A percentile compares a stretch with the other conserved stretches of the same genome.
phyloP scores from a whole-genome alignment of 2,888 invertebrate genomes.

The Mystacides longicornis region DNA sequence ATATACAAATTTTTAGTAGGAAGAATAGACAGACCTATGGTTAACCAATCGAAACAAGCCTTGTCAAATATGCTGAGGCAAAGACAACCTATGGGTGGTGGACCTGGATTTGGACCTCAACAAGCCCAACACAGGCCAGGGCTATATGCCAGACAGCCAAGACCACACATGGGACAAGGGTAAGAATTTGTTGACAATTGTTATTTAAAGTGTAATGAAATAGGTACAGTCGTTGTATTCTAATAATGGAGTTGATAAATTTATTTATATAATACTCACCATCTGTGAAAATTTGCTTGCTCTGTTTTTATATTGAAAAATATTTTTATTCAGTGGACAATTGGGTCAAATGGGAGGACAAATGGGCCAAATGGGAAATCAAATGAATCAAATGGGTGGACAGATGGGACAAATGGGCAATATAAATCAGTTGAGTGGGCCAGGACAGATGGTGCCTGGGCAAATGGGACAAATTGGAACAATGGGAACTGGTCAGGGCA shows the following conservation, averaged over 20 bases:
- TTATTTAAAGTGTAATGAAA: too few relatives aligned
- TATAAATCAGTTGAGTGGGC: conserved; percentile 37
- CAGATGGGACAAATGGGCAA: conserved; percentile 33
- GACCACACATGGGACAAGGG: conserved; percentile 33
- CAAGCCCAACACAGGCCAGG: conserved; percentile 16
- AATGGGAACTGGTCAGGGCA: conserved; percentile 41
- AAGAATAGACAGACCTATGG: conserved; percentile 37
- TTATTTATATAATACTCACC: too few relatives aligned
- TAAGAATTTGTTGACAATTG: background rate
- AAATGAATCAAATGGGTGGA: conserved; percentile 41
- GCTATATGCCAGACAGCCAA: conserved; percentile 28
- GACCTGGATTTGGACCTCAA: conserved; percentile 29
- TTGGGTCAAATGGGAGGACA: conserved; percentile 44
- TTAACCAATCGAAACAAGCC: conserved; percentile 78
- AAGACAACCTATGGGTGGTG: conserved; percentile 52
- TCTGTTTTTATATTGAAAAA: too few relatives aligned
- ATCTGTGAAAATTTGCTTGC: too few relatives aligned
- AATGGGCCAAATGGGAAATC: conserved; percentile 37
- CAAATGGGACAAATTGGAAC: conserved; percentile 41
- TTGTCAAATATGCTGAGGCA: conserved; percentile 77
- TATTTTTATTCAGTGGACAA: conserved; percentile 30
- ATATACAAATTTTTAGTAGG: too few relatives aligned
- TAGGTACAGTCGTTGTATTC: too few relatives aligned
- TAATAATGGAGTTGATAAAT: background rate
- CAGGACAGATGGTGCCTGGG: conserved; percentile 39